Percentiles rank a stretch among this genome's conserved stretches.
These are phyloP conservation scores for Microcebus jonahi DNA, from an alignment of 2,113 vertebrate genomes.

Conservation along the genomic window DNA sequence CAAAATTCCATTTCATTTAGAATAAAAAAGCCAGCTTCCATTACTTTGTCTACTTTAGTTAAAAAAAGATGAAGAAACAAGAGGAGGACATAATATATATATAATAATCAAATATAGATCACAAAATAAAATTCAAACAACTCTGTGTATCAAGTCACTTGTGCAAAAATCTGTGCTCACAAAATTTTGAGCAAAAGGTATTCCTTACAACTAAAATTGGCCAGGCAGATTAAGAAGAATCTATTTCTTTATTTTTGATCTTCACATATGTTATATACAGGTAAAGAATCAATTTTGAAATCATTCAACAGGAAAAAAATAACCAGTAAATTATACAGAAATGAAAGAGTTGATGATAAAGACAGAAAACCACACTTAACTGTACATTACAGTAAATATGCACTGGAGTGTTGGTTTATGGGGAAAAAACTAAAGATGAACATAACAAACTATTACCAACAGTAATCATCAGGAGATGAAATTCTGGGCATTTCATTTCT, in stretches of 20 bases:
- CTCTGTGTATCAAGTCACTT: background rate
- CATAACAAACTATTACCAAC: background rate
- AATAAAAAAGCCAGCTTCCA: background rate
- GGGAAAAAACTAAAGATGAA: background rate
- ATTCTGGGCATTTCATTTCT: background rate
- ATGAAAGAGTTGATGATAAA: background rate
- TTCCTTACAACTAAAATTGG: slow-evolving; percentile 15
- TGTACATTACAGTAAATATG: background rate
- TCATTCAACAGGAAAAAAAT: background rate
- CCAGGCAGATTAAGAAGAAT: slow-evolving; percentile 13
- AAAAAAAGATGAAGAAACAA: background rate
- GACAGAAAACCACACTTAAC: background rate
- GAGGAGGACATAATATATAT: background rate
- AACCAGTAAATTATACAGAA: background rate
- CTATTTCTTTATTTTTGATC: background rate
- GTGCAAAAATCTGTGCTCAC: background rate
- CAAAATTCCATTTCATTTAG: slow-evolving; percentile 24
- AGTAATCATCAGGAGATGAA: background rate
- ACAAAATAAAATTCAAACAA: slow-evolving; percentile 31
- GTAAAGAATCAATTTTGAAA: slow-evolving; percentile 26
- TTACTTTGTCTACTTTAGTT: background rate
- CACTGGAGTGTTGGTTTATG: background rate
- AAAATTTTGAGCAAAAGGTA: slow-evolving; percentile 5
- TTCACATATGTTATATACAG: background rate
- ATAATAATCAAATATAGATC: background rate